Base-by-base conservation (phyloP, 2,797 vertebrate genomes). In the Amazona finschi region DNA sequence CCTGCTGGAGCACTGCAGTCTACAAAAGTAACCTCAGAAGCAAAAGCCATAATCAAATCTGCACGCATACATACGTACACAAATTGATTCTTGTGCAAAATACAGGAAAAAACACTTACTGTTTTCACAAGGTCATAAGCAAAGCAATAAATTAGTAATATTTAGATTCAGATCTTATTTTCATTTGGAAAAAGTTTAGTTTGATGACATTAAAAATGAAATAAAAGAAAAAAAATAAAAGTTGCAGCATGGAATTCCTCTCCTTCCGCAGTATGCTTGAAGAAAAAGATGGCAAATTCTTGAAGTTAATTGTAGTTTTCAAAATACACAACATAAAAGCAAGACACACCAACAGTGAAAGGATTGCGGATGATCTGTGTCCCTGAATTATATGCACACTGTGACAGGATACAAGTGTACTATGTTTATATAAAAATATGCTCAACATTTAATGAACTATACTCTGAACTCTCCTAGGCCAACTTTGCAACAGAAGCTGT, bases 351-450 rank as follows among this genome's bases (percentile, higher is more conserved):
- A 78, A 86, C 60, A 73, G 43, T 24, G 41, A 91, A 64, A 66
- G 30, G 52, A 67, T 6, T 73, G 60, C 25, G 81, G 50, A 81
- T 33, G 39, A 82, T 65, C 44, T 43, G n/a, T 49, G 44, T 75
- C 69, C 53, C 79, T 86, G 64, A 94, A 92, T 70, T 67, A 69
- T 80, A 88, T 27, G 67, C 41, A 78, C 31, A 39, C 9, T 38
- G 30, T 84, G 41, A 90, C 21, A 86, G 61, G 33, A 78, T 76
- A 64, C 27, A 75, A 62, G 33, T 41, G 39, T 53, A 87, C 21
- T 39, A 58, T 13, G 8, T 70, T 91, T 81, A 64, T 94, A 91
- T 67, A 95, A 97, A 96, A 96, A 96, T 93, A 96, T 79, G 94
- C 46, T 86, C 60, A 89, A 52, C 21, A 21, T 70, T 84, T 88